These are phyloP conservation scores for Saturnia japonica DNA, from an alignment of 2,888 invertebrate species.

Conservation along the genomic window DNA sequence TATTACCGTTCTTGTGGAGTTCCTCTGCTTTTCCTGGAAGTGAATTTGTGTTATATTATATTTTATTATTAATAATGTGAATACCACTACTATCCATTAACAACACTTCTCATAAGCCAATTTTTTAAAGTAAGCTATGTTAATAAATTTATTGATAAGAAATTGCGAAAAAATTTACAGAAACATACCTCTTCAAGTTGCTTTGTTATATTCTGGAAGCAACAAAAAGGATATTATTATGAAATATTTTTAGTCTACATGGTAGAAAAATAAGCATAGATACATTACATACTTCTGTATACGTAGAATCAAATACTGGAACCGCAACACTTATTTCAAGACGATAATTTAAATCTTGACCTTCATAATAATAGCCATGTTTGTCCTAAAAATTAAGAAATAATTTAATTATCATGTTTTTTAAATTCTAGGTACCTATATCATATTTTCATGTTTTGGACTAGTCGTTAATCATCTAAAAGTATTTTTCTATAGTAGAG, in stretches of 20 bases:
- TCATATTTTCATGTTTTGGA: too few relatives aligned
- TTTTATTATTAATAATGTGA: not conserved
- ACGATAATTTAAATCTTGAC: conserved; percentile 61
- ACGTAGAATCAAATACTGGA: conserved; percentile 68
- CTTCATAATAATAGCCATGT: conserved; percentile 69
- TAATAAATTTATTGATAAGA: not conserved
- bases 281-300: conserved; percentile 52
- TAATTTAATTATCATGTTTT: not conserved
- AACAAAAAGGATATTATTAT: conserved; percentile 24
- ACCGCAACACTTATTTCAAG: conserved; percentile 70
- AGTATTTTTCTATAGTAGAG: too few relatives aligned
- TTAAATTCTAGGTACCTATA: too few relatives aligned
- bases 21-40: conserved; percentile 71
- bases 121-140: not conserved
- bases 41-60: conserved; percentile 19
- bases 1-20: conserved; percentile 68
- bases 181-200: conserved; percentile 59
- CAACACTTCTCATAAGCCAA: not conserved
- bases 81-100: too few relatives aligned
- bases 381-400: conserved; percentile 52
- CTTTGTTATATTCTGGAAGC: conserved; percentile 69
- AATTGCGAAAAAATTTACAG: not conserved
- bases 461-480: too few relatives aligned
- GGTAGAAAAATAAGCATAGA: not conserved
- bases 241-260: conserved; percentile 14